phyloP scores from a whole-genome alignment of 1,140 invertebrate species.

The Cherax quadricarinatus region DNA sequence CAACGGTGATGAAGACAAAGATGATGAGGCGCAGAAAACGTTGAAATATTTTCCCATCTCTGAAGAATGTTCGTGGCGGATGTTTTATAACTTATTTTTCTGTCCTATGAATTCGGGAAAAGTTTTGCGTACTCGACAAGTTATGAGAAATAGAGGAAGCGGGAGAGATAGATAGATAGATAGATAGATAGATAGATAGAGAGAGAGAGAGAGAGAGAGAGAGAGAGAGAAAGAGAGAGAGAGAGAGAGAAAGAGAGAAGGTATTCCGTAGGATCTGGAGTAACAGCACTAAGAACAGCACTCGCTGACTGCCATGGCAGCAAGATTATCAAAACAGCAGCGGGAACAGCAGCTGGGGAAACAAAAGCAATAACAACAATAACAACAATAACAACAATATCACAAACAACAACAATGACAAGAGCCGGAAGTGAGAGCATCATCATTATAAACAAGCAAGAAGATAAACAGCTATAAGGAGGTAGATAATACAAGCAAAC shows the following conservation, averaged over 20 bases:
- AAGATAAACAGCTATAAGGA: not conserved
- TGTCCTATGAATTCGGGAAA: not conserved
- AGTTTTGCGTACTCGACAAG: not conserved
- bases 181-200: not conserved
- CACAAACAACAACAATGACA: not conserved
- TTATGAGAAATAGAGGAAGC: not conserved
- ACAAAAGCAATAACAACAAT: not conserved
- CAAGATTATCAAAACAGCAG: not conserved
- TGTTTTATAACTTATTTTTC: not conserved
- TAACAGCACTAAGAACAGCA: not conserved
- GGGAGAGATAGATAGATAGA: too few species aligned
- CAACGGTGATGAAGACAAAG: too few species aligned
- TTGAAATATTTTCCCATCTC: not conserved
- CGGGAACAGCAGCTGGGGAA: not conserved
- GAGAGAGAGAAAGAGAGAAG: too few species aligned
- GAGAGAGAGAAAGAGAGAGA: not conserved
- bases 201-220: slow-evolving; percentile 6
- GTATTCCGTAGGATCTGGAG: not conserved
- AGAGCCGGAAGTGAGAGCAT: not conserved
- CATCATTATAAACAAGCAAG: not conserved
- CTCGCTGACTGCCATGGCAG: not conserved
- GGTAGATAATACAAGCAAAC: not conserved
- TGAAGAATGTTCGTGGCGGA: not conserved
- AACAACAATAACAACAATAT: not conserved
- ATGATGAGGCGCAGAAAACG: not conserved